Evolutionary conservation across 2,797 vertebrate species (phyloP).

Genomic region (Meriones psammophilus): DNA sequence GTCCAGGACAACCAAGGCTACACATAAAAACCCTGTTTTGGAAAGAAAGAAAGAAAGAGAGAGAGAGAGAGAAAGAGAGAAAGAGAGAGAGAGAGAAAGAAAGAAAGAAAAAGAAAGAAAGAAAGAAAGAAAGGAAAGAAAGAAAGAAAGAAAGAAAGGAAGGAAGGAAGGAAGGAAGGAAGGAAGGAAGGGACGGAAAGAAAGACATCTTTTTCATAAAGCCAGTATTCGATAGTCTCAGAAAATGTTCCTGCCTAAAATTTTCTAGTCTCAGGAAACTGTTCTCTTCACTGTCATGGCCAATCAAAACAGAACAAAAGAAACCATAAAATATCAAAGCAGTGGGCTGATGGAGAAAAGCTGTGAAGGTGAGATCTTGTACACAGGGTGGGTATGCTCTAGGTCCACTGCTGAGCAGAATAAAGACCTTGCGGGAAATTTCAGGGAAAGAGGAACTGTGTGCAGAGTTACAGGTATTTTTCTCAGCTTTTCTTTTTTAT

Average conservation of each 20-base stretch:
- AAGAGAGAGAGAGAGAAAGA: no score
- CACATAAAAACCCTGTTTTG: no score
- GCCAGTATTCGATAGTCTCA: not conserved
- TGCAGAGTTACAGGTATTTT: not conserved
- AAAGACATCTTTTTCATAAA: not conserved
- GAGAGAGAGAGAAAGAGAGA: no score
- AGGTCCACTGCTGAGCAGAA: not conserved
- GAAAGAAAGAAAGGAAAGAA: no score
- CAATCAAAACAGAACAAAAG: not conserved
- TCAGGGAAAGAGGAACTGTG: not conserved
- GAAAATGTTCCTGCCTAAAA: not conserved
- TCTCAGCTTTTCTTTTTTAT: not conserved
- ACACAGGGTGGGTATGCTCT: rapidly evolving
- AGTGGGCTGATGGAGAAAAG: not conserved
- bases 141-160: no score
- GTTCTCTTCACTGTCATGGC: not conserved
- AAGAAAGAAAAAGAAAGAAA: no score
- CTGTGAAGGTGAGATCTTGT: not conserved
- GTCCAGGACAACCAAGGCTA: no score
- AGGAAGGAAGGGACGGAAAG: no score
- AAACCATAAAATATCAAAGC: not conserved
- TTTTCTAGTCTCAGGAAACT: not conserved
- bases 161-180: no score
- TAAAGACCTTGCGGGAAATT: not conserved
- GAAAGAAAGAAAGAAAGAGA: no score